Percentiles rank a stretch among this genome's conserved stretches.
Conservation (phyloP, 2,113 vertebrate species). For the Todiramphus saurophagus region DNA sequence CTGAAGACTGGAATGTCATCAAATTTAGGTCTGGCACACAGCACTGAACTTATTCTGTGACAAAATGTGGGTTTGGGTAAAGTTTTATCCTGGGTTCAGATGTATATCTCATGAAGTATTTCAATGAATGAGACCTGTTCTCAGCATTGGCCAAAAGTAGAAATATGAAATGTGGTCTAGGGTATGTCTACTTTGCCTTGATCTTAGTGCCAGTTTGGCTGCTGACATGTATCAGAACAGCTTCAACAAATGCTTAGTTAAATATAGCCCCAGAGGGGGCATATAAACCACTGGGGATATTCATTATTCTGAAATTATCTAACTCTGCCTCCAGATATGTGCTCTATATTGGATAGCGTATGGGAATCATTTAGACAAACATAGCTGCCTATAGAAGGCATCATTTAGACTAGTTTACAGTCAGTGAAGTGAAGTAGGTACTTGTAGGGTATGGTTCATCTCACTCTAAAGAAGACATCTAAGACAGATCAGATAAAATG, state of each 20-base stretch:
- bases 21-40: background rate
- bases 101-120: background rate
- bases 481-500: background rate
- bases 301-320: slow-evolving; percentile 22
- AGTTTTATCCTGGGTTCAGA: background rate
- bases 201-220: background rate
- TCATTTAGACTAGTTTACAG: background rate
- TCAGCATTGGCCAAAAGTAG: background rate
- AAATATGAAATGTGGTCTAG: slow-evolving; percentile 3
- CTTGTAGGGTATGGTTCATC: background rate
- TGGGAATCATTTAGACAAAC: background rate
- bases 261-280: background rate
- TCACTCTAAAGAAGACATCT: background rate
- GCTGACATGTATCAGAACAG: background rate
- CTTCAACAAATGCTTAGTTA: background rate
- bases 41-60: background rate
- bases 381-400: background rate
- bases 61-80: background rate
- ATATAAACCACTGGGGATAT: background rate
- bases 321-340: background rate
- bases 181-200: background rate
- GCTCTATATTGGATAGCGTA: background rate
- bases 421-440: background rate
- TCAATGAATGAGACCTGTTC: background rate
- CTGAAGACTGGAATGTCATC: background rate